Conservation (phyloP, 1,140 invertebrate species). For the Nomia melanderi region DNA sequence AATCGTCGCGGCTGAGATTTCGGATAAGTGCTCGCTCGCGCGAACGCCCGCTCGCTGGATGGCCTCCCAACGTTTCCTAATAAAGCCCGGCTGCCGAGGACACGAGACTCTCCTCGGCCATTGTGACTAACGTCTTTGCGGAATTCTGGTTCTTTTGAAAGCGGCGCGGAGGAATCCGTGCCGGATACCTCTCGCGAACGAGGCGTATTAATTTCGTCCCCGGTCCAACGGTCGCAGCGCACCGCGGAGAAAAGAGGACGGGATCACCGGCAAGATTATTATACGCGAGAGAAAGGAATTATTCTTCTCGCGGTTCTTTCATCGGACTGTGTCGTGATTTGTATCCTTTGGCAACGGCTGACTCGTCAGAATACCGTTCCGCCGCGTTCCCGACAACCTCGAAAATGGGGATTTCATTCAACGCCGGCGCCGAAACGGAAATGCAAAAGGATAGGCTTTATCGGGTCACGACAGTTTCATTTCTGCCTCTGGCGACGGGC, state of each 20-base stretch:
- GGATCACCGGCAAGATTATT: constrained; percentile 43
- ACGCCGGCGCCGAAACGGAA: not conserved
- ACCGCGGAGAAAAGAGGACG: constrained; percentile 32
- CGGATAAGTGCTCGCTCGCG: constrained; percentile 16
- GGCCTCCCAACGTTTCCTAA: not conserved
- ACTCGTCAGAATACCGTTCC: not conserved
- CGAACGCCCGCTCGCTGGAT: not conserved
- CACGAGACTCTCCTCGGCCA: not conserved
- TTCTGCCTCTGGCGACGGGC: not conserved
- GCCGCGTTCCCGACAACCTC: constrained; percentile 4
- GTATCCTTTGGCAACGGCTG: constrained; percentile 22
- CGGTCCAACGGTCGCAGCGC: not conserved
- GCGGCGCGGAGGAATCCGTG: constrained; percentile 23
- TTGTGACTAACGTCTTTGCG: constrained; percentile 34
- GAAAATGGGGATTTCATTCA: constrained; percentile 20
- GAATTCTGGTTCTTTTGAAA: constrained; percentile 41
- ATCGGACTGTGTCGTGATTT: constrained; percentile 27
- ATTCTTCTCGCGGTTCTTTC: constrained; percentile 13
- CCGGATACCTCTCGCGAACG: constrained; percentile 19
- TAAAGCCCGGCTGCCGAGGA: constrained; percentile 12
- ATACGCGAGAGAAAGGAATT: constrained; percentile 30
- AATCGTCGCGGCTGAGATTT: too few species aligned
- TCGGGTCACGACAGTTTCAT: not conserved
- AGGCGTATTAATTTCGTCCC: constrained; percentile 48
- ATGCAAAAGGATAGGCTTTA: not conserved